These are phyloP conservation scores for Oreamnos americanus DNA, from an alignment of 2,113 vertebrate species.

Conservation along the genomic window DNA sequence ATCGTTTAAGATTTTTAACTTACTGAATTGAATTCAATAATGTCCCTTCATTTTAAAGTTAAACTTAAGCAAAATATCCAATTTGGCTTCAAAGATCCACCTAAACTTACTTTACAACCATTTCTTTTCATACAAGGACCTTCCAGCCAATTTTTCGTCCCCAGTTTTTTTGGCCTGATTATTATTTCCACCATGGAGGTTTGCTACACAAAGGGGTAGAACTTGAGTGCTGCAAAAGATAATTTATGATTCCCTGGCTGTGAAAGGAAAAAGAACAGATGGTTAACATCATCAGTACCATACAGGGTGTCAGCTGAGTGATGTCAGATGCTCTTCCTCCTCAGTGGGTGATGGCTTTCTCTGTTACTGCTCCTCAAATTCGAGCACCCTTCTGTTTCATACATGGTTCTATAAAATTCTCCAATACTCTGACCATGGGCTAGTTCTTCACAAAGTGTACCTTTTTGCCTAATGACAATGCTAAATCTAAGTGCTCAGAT, in stretches of 20 bases:
- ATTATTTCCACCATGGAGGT: background rate
- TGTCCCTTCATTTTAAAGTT: background rate
- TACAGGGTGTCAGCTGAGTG: background rate
- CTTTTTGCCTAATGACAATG: background rate
- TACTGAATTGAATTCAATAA: background rate
- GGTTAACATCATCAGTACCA: background rate
- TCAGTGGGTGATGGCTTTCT: background rate
- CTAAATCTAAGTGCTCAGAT: background rate
- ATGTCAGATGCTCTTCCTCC: background rate
- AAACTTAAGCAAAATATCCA: background rate
- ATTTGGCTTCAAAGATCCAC: background rate
- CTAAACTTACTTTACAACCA: background rate
- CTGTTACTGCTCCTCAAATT: background rate
- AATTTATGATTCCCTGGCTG: background rate
- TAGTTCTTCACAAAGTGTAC: background rate
- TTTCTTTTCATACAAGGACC: background rate
- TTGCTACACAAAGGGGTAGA: background rate
- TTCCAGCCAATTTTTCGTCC: background rate
- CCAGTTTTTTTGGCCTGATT: background rate
- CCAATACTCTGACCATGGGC: background rate
- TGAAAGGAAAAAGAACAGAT: constrained; percentile 16
- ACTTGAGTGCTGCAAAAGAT: background rate
- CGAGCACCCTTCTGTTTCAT: background rate
- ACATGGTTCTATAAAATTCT: too few species aligned
- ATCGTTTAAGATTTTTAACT: background rate